A percentile compares a stretch with the other conserved stretches of the same genome.
phyloP scores from a whole-genome alignment of 2,113 vertebrate genomes.

The Myiozetetes cayanensis region DNA sequence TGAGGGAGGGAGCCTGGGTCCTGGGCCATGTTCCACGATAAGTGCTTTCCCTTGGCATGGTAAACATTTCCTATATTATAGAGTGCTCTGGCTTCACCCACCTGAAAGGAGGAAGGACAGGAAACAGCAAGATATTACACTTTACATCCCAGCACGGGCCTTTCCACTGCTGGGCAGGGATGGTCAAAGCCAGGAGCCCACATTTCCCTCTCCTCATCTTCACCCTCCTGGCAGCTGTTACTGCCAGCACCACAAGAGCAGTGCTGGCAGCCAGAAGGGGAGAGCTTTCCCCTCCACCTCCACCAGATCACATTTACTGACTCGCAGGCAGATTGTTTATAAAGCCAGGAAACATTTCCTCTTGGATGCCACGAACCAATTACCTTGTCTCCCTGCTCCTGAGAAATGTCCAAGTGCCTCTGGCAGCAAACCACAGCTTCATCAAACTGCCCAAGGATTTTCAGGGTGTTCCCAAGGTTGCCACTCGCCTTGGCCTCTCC shows the following conservation, averaged over 20 bases:
- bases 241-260: neutral
- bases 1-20: constrained; percentile 86
- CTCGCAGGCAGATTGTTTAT: neutral
- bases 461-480: constrained; percentile 95
- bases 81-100: constrained; percentile 91
- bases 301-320: neutral
- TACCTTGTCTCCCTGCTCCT: constrained; percentile 96
- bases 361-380: neutral
- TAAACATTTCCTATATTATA: constrained; percentile 97
- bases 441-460: constrained; percentile 91
- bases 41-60: constrained; percentile 95
- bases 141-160: neutral
- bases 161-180: neutral
- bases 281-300: neutral
- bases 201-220: neutral
- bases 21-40: constrained; percentile 84
- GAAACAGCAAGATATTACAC: neutral
- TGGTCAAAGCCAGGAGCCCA: neutral
- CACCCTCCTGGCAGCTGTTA: neutral
- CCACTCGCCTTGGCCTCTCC: constrained; percentile 97
- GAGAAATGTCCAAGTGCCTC: constrained; percentile 94
- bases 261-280: neutral
- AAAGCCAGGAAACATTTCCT: neutral
- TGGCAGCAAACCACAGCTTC: constrained; percentile 93
- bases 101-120: constrained; percentile 63